Percentiles rank a stretch among this genome's conserved stretches.
Conservation (phyloP, 2,888 invertebrate species). For the Epinotia demarniana region DNA sequence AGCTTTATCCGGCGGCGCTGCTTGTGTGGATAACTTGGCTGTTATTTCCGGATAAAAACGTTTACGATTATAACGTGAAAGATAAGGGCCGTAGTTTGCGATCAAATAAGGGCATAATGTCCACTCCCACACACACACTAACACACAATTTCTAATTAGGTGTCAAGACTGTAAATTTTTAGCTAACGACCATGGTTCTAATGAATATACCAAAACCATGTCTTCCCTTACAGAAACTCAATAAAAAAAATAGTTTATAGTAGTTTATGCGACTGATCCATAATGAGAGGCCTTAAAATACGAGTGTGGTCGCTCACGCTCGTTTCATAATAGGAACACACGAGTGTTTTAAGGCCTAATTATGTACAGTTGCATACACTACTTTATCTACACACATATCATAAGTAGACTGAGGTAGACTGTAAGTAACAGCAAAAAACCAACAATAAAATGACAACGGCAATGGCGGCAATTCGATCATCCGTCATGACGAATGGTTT, state of each 20-base stretch:
- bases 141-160: neutral
- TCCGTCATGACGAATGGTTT: too few relatives aligned
- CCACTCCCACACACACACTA: neutral
- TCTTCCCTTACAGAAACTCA: neutral
- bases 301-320: too few relatives aligned
- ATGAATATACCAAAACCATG: neutral
- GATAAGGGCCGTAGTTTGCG: neutral
- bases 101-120: constrained; percentile 1
- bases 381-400: too few relatives aligned
- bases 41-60: neutral
- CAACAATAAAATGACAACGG: too few relatives aligned
- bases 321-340: too few relatives aligned
- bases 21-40: neutral
- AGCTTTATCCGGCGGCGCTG: constrained; percentile 24
- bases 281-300: too few relatives aligned
- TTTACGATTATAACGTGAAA: neutral
- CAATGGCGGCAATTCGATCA: too few relatives aligned
- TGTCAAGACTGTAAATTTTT: neutral
- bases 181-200: neutral
- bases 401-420: too few relatives aligned
- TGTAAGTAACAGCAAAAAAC: too few relatives aligned
- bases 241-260: neutral
- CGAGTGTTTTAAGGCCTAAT: too few relatives aligned
- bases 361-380: too few relatives aligned
- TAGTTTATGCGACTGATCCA: too few relatives aligned